Evolutionary conservation across 2,888 invertebrate genomes (phyloP).

Genomic region (Calameuta idolon): DNA sequence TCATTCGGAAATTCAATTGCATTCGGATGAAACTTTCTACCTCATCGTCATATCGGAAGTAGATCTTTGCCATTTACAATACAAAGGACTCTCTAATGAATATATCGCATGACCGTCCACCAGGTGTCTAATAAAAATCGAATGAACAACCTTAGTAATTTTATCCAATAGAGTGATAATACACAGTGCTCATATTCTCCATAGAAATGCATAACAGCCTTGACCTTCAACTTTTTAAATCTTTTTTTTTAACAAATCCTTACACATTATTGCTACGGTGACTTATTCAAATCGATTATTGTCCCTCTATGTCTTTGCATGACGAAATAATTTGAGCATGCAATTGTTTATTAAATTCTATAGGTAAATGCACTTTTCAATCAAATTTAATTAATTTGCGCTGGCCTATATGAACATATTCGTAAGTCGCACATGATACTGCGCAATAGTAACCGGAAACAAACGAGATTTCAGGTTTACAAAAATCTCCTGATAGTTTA

Average conservation of each 20-base stretch:
- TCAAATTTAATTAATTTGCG: not conserved
- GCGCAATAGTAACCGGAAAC: not conserved
- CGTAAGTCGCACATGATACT: not conserved
- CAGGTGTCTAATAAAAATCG: not conserved
- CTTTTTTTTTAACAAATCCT: not conserved
- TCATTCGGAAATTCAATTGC: not conserved
- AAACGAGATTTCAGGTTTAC: not conserved
- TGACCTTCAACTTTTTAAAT: not conserved
- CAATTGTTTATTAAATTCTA: not conserved
- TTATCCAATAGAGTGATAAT: not conserved
- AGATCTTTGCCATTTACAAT: not conserved
- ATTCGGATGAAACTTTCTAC: not conserved
- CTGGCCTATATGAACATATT: not conserved
- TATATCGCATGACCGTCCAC: not conserved
- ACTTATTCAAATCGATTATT: not conserved
- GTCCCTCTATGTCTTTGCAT: not conserved
- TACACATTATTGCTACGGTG: not conserved
- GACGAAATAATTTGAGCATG: not conserved
- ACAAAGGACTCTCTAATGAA: not conserved
- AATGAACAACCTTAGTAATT: not conserved
- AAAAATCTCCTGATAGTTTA: not conserved
- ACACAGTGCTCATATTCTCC: not conserved
- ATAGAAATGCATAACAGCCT: not conserved
- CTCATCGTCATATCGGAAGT: not conserved
- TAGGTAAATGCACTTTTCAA: not conserved